Conservation (phyloP, 1,140 invertebrate genomes). For the Spodoptera litura region DNA sequence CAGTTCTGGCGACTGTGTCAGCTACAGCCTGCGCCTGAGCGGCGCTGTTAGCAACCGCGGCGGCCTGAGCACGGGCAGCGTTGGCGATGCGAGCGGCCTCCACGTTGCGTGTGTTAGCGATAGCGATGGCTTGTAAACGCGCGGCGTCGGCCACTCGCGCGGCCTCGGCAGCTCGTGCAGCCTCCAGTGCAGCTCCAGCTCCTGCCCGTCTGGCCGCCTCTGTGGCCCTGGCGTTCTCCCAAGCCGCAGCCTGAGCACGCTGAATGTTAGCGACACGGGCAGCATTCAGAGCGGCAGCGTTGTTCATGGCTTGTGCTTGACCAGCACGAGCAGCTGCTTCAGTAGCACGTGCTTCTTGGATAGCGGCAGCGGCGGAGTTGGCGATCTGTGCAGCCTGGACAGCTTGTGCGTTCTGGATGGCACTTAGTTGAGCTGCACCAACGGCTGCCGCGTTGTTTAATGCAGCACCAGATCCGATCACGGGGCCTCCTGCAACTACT, state of each 20-base stretch:
- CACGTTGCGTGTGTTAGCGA: slow-evolving; percentile 75
- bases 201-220: slow-evolving; percentile 76
- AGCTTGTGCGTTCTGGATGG: slow-evolving; percentile 81
- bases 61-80: slow-evolving; percentile 75
- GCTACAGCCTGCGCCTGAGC: slow-evolving; percentile 77
- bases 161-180: slow-evolving; percentile 74
- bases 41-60: slow-evolving; percentile 71
- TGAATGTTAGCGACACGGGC: slow-evolving; percentile 76
- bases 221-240: slow-evolving; percentile 74
- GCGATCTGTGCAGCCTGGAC: slow-evolving; percentile 75
- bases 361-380: slow-evolving; percentile 75
- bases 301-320: slow-evolving; percentile 74
- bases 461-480: slow-evolving; percentile 62
- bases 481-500: slow-evolving; percentile 46
- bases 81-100: slow-evolving; percentile 77
- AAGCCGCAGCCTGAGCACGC: slow-evolving; percentile 76
- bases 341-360: slow-evolving; percentile 73
- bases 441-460: slow-evolving; percentile 76
- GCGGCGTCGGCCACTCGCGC: slow-evolving; percentile 77
- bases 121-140: slow-evolving; percentile 75
- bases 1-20: slow-evolving; percentile 72
- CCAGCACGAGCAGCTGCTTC: slow-evolving; percentile 75
- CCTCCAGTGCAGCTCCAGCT: slow-evolving; percentile 65
- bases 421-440: slow-evolving; percentile 75
- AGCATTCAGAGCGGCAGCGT: slow-evolving; percentile 75